Base-by-base conservation (phyloP, 2,113 vertebrate genomes). In the Ptychochromis oligacanthus region DNA sequence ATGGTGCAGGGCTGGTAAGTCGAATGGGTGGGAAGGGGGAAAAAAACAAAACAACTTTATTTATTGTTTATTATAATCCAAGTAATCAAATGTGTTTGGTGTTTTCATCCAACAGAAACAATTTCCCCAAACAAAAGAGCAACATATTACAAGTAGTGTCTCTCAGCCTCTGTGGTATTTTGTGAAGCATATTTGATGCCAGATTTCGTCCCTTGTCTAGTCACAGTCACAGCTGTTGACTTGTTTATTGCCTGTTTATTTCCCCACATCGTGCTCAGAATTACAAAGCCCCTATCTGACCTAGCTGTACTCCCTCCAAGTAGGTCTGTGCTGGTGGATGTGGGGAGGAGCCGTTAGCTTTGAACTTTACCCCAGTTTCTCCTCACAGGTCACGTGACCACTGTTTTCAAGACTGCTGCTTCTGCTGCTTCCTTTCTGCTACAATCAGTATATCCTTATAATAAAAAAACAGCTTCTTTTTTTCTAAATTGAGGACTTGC, bases 1-100 rank as follows among this genome's bases (percentile, higher is more conserved):
- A 96, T 96, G 91, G 97, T 99, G 18, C 97, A 98, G 89, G 96
- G 98, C 94, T 99, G 98, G 98, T 99, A 81, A 95, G 84, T 61
- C 46, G 1, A 10, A 15, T 62, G 11, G 64, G 17, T 1, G 3
- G 14, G n/a, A n/a, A n/a, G n/a, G n/a, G n/a, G n/a, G n/a, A n/a
- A n/a, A 7, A 2, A 3, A 1, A 6, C 46, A n/a, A n/a, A n/a
- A n/a, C n/a, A n/a, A n/a, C 38, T 60, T 14, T 22, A 15, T 56
- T 60, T 2, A 2, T n/a, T 31, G 13, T 20, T 28, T 49, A 28
- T 20, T 54, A 31, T 58, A 40, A 55, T 49, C 10, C 12, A 46
- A 9, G 36, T 72, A 56, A 76, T 76, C 36, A 31, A 31, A n/a
- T 31, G 10, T 70, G 12, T 52, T 1, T 70, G 0, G 26, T 34